These are phyloP conservation scores for Pocillopora damicornis DNA, from an alignment of 64 coral and sea anemone genomes.

Conservation along the genomic window DNA sequence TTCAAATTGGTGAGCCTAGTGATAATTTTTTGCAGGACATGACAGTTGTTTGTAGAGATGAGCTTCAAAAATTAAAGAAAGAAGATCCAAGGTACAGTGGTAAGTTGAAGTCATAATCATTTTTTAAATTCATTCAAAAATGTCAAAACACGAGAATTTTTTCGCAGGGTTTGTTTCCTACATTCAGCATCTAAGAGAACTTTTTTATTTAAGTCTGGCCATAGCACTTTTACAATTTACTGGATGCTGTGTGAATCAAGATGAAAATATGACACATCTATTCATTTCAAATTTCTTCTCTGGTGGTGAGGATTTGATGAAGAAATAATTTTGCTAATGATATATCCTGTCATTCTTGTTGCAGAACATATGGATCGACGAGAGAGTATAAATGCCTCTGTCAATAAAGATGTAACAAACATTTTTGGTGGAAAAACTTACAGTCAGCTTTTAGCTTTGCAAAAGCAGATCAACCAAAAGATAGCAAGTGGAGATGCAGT, in stretches of 20 bases:
- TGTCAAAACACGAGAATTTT: background rate
- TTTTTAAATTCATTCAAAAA: background rate
- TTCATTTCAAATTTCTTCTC: background rate
- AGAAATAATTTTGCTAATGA: background rate
- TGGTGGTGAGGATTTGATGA: background rate
- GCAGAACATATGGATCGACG: slow-evolving; percentile 68
- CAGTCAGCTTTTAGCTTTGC: slow-evolving; percentile 73
- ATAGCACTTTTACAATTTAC: too few species aligned
- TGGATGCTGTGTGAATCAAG: too few species aligned
- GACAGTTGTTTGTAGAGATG: slow-evolving; percentile 78
- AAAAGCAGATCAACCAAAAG: slow-evolving; percentile 89
- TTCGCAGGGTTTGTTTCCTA: too few species aligned
- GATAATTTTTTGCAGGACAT: slow-evolving; percentile 67
- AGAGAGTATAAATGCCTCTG: slow-evolving; percentile 87
- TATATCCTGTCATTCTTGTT: background rate
- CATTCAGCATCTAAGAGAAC: too few species aligned
- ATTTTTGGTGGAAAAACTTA: slow-evolving; percentile 88
- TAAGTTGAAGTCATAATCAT: background rate
- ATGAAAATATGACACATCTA: too few species aligned
- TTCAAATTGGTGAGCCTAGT: too few species aligned
- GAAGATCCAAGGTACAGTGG: slow-evolving; percentile 60
- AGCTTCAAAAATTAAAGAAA: slow-evolving; percentile 82
- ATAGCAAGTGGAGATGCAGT: slow-evolving; percentile 92
- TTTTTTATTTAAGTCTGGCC: too few species aligned
- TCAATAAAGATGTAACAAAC: slow-evolving; percentile 83